phyloP scores from a whole-genome alignment of 2,797 vertebrate genomes.

The Anomalospiza imberbis region DNA sequence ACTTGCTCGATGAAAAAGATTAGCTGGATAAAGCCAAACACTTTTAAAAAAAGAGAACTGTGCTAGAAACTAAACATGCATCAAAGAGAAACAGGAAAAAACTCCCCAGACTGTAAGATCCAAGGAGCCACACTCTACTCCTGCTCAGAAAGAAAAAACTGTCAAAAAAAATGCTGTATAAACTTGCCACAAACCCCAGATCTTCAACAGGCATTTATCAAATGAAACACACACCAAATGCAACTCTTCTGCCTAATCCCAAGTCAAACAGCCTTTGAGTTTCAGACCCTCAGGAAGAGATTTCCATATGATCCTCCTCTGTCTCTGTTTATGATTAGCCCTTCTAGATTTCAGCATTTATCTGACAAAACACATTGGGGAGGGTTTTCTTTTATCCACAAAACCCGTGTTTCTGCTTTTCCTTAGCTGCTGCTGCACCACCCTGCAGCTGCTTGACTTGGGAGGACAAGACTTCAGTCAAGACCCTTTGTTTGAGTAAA shows the following conservation, averaged over 20 bases:
- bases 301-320: slow-evolving; percentile 44
- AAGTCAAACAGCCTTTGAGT: slow-evolving; percentile 49
- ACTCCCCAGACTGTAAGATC: neutral
- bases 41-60: neutral
- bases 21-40: slow-evolving; percentile 31
- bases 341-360: slow-evolving; percentile 47
- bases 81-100: neutral
- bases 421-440: neutral
- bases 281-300: slow-evolving; percentile 57
- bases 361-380: slow-evolving; percentile 31
- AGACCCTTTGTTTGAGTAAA: neutral
- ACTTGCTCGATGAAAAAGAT: neutral
- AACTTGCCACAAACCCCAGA: slow-evolving; percentile 37
- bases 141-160: neutral
- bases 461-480: neutral
- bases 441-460: neutral
- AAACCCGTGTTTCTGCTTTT: neutral
- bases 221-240: slow-evolving; percentile 28
- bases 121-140: neutral
- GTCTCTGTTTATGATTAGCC: slow-evolving; percentile 39
- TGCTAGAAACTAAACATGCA: neutral
- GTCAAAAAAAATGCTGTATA: neutral
- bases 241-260: slow-evolving; percentile 51
- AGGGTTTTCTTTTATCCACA: slow-evolving; percentile 9
- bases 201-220: slow-evolving; percentile 40